Evolutionary conservation across 2,797 vertebrate species (phyloP).

Genomic region (Octomys mimax): DNA sequence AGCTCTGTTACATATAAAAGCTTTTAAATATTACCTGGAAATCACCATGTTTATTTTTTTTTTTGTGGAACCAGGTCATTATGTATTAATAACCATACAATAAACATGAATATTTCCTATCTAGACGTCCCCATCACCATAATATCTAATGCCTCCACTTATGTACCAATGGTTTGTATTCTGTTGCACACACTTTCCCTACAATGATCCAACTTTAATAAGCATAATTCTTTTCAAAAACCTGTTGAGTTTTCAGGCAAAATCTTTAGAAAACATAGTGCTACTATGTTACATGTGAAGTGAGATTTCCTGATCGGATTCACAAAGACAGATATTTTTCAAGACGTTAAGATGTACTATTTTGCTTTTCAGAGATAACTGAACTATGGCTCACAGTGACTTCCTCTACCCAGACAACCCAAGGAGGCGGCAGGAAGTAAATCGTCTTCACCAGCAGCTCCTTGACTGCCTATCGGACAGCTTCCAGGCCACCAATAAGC

Average conservation of each 20-base stretch:
- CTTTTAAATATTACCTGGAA: conserved; percentile 52
- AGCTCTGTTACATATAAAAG: not conserved
- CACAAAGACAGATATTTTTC: not conserved
- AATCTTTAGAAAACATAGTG: conserved; percentile 13
- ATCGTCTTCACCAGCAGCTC: conserved; percentile 87
- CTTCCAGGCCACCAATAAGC: conserved; percentile 87
- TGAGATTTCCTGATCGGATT: not conserved
- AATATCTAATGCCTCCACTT: conserved; percentile 21
- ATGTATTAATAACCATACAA: not conserved
- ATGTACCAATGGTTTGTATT: not conserved
- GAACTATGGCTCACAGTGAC: conserved; percentile 88
- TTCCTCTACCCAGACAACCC: conserved; percentile 90
- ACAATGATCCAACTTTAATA: conserved; percentile 22
- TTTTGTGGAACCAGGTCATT: not conserved
- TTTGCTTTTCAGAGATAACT: conserved; percentile 79
- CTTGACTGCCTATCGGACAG: conserved; percentile 86
- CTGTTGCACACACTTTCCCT: not conserved
- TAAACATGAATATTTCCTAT: conserved; percentile 15
- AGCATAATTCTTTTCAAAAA: conserved; percentile 20
- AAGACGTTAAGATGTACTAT: conserved; percentile 58
- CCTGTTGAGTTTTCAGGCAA: not conserved
- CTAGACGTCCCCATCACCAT: not conserved
- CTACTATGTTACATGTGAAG: not conserved
- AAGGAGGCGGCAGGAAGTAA: conserved; percentile 88
- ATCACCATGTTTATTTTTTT: not conserved